Evolutionary conservation across 2,888 invertebrate species (phyloP).

Genomic region (Drosophila infuscata): DNA sequence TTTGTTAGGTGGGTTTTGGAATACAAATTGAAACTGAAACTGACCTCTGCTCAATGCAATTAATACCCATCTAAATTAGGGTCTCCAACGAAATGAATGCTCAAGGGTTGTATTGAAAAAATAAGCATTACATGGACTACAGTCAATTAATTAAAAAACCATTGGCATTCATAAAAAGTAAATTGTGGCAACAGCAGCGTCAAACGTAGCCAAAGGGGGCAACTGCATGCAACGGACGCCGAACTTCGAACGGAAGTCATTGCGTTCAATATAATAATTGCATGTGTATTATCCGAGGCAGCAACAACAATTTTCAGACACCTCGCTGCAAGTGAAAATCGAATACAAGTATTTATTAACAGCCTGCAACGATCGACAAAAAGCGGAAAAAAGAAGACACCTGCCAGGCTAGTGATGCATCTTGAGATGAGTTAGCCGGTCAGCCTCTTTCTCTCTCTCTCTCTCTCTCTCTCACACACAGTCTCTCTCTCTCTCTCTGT

Average conservation of each 20-base stretch:
- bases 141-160: slow-evolving; percentile 77
- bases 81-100: background rate
- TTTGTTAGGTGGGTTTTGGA: too few species aligned
- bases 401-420: slow-evolving; percentile 62
- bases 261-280: slow-evolving; percentile 60
- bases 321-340: slow-evolving; percentile 48
- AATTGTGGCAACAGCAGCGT: slow-evolving; percentile 72
- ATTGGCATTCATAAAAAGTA: slow-evolving; percentile 79
- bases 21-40: background rate
- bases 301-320: slow-evolving; percentile 71
- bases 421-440: slow-evolving; percentile 39
- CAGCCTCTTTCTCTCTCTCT: background rate
- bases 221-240: slow-evolving; percentile 11
- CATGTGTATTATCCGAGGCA: slow-evolving; percentile 67
- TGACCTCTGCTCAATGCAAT: background rate
- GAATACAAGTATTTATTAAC: slow-evolving; percentile 71
- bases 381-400: slow-evolving; percentile 63
- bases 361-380: slow-evolving; percentile 60
- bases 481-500: background rate
- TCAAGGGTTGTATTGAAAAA: slow-evolving; percentile 1
- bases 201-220: slow-evolving; percentile 22
- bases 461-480: background rate
- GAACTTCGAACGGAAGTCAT: slow-evolving; percentile 47
- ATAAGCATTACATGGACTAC: slow-evolving; percentile 49
- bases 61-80: background rate